These are phyloP conservation scores for Callimorpha dominula DNA, from an alignment of 2,888 invertebrate genomes.

Conservation along the genomic window DNA sequence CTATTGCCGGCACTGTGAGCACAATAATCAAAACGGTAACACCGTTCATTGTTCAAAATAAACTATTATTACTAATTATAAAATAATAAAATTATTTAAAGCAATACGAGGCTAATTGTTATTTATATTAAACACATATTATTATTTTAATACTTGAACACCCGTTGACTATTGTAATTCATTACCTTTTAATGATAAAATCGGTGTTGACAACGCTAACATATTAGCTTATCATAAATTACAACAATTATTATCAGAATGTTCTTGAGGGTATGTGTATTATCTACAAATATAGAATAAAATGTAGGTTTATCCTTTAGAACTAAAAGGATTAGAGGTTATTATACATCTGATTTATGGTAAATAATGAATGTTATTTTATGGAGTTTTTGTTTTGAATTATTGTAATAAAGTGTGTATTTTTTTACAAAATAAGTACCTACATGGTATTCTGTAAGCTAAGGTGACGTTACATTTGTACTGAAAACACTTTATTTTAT, in stretches of 20 bases:
- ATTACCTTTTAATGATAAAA: slow-evolving; percentile 3
- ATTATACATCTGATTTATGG: too few species aligned
- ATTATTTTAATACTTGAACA: slow-evolving; percentile 5
- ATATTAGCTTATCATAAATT: slow-evolving; percentile 10
- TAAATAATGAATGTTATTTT: too few species aligned
- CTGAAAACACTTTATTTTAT: too few species aligned
- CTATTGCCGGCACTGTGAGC: slow-evolving; percentile 43
- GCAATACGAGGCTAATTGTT: neutral
- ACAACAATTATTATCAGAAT: slow-evolving; percentile 15
- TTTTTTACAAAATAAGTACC: too few species aligned
- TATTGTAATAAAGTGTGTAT: too few species aligned
- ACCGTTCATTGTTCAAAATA: slow-evolving; percentile 31
- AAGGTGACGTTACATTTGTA: too few species aligned
- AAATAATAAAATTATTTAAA: too few species aligned
- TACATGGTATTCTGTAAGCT: too few species aligned
- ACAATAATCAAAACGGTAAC: slow-evolving; percentile 25
- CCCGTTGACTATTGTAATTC: slow-evolving; percentile 3
- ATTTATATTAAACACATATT: neutral
- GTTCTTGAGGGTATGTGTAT: slow-evolving; percentile 1
- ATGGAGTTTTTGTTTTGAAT: too few species aligned
- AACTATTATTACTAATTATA: slow-evolving; percentile 3
- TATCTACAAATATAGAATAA: slow-evolving; percentile 6
- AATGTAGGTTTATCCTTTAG: slow-evolving; percentile 5
- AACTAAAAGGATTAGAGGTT: neutral
- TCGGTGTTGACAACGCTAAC: neutral